These are phyloP conservation scores for Phaedon cochleariae DNA, from an alignment of 2,888 invertebrate genomes.

Conservation along the genomic window DNA sequence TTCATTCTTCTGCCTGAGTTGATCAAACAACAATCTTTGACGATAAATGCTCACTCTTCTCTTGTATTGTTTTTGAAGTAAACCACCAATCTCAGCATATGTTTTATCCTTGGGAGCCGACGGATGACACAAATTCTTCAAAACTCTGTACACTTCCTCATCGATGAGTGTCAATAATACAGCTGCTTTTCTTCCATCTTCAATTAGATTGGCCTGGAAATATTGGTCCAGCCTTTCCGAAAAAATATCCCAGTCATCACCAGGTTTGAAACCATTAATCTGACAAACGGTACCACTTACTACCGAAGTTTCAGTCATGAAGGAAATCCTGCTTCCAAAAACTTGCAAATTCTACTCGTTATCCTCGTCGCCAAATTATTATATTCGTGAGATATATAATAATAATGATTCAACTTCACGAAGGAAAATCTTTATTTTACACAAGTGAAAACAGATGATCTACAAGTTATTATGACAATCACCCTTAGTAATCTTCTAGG, in stretches of 20 bases:
- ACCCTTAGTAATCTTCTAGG: too few relatives aligned
- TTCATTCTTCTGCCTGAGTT: slow-evolving; percentile 6
- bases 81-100: neutral
- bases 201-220: neutral
- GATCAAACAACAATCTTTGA: slow-evolving; percentile 8
- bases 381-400: too few relatives aligned
- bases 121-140: slow-evolving; percentile 11
- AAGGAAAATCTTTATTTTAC: too few relatives aligned
- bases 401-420: too few relatives aligned
- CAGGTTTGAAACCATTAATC: neutral
- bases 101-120: neutral
- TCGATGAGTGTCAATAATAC: neutral
- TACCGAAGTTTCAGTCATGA: too few relatives aligned
- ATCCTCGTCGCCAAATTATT: too few relatives aligned
- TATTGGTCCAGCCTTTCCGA: slow-evolving; percentile 9
- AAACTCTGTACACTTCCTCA: slow-evolving; percentile 11
- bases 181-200: neutral
- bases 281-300: neutral
- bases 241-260: slow-evolving; percentile 12
- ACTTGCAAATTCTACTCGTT: too few relatives aligned
- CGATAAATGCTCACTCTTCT: slow-evolving; percentile 11
- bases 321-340: too few relatives aligned
- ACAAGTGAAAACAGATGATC: too few relatives aligned
- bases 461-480: too few relatives aligned
- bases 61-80: slow-evolving; percentile 11